These are phyloP conservation scores for Bubo bubo DNA, from an alignment of 2,113 vertebrate genomes.

Conservation along the genomic window DNA sequence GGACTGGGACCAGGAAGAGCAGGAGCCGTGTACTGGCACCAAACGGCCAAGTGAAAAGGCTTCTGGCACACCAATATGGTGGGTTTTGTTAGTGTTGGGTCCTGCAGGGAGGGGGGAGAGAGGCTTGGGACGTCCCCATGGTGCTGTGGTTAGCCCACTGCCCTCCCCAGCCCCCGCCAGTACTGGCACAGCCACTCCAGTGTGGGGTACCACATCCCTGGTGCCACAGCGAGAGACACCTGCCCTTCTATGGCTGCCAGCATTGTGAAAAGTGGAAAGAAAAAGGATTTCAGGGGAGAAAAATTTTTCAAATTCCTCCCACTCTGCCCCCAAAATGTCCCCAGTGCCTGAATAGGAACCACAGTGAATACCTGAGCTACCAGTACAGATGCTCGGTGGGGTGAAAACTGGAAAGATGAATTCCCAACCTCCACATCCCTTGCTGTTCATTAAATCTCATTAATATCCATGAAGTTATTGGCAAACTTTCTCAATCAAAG, in stretches of 20 bases:
- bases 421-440: neutral
- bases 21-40: neutral
- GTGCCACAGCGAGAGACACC: neutral
- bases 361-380: neutral
- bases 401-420: rapidly evolving
- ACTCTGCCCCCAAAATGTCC: neutral
- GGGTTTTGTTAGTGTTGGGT: neutral
- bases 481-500: neutral
- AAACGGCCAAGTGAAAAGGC: neutral
- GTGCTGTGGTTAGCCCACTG: rapidly evolving
- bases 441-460: neutral
- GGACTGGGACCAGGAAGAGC: neutral
- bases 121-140: rapidly evolving
- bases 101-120: neutral
- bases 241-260: neutral
- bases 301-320: neutral
- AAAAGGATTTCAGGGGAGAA: neutral
- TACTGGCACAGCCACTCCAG: rapidly evolving
- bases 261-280: rapidly evolving
- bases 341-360: neutral
- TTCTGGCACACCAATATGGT: neutral
- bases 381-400: neutral
- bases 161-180: neutral
- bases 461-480: neutral
- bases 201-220: rapidly evolving